Evolutionary conservation across 2,888 invertebrate species (phyloP), one percentile per base, ranked within the genome.

Genomic region (Cerceris rybyensis): DNA sequence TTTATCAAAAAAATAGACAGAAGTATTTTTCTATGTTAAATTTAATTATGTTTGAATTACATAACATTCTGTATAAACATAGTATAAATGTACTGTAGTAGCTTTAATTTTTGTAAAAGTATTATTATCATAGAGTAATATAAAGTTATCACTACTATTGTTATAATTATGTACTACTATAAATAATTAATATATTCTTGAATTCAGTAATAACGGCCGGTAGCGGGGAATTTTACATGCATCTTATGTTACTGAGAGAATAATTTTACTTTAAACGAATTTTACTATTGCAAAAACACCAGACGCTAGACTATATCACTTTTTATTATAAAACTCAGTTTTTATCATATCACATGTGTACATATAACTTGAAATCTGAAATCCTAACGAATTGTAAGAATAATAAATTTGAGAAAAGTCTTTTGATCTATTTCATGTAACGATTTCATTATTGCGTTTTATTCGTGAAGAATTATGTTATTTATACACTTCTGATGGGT

Each of bases 1-100:
- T 70, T 71, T 66, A 65, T 64, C 68, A 59, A 75, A 42, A 43
- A 63, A 73, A 77, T 81, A 78, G 59, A 75, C 39, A 60, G 64
- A 85, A 84, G 54, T 86, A 82, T 82, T 84, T 85, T 80, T 86
- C 72, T 83, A 80, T 81, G 61, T 81, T 82, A 63, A 69, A 81
- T 69, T 72, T 70, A 68, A 75, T 69, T 73, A 50, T 70, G 52
- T 75, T 55, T 71, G 17, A 13, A 39, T 74, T 65, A 66, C 64
- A 83, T 70, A 17, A 69, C 61, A 77, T 73, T 83, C 61, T 78
- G 78, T 81, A 79, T 68, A 86, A 63, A 79, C 14, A 70, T 59
- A 66, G 54, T 74, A 75, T 76, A 42, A 72, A 54, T 74, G 43
- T 74, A 76, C 69, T 66, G 58, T 80, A 69, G 46, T 67, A 73